phyloP scores from a whole-genome alignment of 2,888 invertebrate species.

The Nephrotoma guestfalica region DNA sequence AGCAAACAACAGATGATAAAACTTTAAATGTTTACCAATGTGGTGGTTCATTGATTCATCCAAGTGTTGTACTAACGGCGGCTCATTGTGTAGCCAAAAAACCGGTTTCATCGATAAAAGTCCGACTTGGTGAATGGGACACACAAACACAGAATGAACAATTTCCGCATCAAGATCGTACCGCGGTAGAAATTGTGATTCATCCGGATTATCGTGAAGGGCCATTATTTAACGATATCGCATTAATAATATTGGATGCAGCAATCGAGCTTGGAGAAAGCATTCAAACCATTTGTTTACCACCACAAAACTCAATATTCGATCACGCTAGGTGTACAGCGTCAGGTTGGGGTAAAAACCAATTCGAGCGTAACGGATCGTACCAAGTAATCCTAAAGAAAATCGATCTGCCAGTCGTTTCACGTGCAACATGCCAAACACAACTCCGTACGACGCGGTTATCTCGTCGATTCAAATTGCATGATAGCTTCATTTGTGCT shows the following conservation, averaged over 20 bases:
- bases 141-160: conserved; percentile 57
- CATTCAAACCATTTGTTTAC: conserved; percentile 54
- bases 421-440: conserved; percentile 30
- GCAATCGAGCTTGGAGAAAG: conserved; percentile 51
- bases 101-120: conserved; percentile 20
- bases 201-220: conserved; percentile 49
- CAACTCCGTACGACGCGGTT: conserved; percentile 49
- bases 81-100: conserved; percentile 52
- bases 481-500: conserved; percentile 60
- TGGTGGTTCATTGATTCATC: conserved; percentile 27
- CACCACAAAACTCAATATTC: conserved; percentile 32
- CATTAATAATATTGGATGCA: conserved; percentile 46
- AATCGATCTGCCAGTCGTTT: conserved; percentile 56
- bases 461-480: conserved; percentile 48
- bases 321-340: conserved; percentile 23
- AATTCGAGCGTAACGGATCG: conserved; percentile 32
- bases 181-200: conserved; percentile 38
- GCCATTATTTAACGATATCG: conserved; percentile 59
- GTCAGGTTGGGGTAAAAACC: conserved; percentile 29
- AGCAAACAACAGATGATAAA: conserved; percentile 16
- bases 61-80: conserved; percentile 55
- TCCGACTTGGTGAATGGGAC: conserved; percentile 73
- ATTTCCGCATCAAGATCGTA: conserved; percentile 52
- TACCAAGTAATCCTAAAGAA: conserved; percentile 52
- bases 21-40: conserved; percentile 33